phyloP scores from a whole-genome alignment of 2,888 invertebrate species.

The Ornithoptera alexandrae region DNA sequence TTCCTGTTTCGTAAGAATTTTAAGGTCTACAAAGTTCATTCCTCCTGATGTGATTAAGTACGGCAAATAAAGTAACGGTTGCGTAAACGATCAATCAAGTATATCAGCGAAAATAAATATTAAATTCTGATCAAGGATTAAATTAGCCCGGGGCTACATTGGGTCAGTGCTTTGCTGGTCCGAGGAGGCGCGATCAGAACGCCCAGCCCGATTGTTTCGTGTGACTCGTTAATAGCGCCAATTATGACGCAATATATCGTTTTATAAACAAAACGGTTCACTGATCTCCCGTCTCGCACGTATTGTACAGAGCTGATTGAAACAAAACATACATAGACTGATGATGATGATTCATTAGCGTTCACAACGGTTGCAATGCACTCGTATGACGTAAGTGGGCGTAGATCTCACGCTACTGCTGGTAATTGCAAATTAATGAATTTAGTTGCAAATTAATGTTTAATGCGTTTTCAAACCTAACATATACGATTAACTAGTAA shows the following conservation, averaged over 20 bases:
- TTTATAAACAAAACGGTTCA: constrained; percentile 27
- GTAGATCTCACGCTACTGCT: constrained; percentile 46
- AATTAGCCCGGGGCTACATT: constrained; percentile 25
- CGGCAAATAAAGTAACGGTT: constrained; percentile 40
- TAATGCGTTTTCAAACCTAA: constrained; percentile 40
- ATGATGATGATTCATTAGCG: constrained; percentile 10
- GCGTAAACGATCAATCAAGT: constrained; percentile 38
- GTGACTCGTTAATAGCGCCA: constrained; percentile 43
- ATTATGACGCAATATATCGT: constrained; percentile 40
- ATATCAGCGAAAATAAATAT: constrained; percentile 32
- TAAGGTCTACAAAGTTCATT: constrained; percentile 18
- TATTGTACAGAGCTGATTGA: constrained; percentile 14
- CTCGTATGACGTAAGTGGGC: constrained; percentile 40
- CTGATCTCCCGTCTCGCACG: constrained; percentile 10
- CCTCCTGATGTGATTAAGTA: constrained; percentile 32
- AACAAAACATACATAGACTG: constrained; percentile 12
- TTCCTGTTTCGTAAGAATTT: not conserved
- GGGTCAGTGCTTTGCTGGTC: constrained; percentile 4
- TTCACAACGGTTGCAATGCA: constrained; percentile 29
- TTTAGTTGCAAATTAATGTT: constrained; percentile 42
- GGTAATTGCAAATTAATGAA: constrained; percentile 58
- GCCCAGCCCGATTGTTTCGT: constrained; percentile 39
- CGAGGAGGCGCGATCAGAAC: constrained; percentile 39
- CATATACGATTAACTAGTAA: not conserved
- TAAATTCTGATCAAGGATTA: constrained; percentile 24